Conservation (phyloP, 2,797 vertebrate species). For the Hylomyscus alleni region DNA sequence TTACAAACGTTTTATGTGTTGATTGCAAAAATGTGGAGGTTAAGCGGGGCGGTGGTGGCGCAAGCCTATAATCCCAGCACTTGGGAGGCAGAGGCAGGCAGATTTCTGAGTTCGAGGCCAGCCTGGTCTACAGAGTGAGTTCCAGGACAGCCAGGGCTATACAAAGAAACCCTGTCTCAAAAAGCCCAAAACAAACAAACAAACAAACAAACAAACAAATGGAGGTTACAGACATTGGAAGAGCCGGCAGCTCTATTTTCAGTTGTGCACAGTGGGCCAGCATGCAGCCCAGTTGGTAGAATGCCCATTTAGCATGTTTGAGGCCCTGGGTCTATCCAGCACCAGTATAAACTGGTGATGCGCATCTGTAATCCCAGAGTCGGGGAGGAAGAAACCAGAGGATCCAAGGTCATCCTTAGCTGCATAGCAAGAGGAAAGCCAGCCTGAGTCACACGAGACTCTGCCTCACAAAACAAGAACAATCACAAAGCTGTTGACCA, state of each 20-base stretch:
- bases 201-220: too few species aligned
- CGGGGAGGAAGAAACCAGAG: not conserved
- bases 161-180: too few species aligned
- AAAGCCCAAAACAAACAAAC: too few species aligned
- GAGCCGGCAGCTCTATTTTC: not conserved
- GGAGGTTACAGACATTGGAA: not conserved
- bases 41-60: too few species aligned
- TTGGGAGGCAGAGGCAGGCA: too few species aligned
- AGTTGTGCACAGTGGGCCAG: accelerated
- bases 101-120: too few species aligned
- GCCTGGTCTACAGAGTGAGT: too few species aligned
- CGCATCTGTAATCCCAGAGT: not conserved
- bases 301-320: not conserved
- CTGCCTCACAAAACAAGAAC: not conserved
- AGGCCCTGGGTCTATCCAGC: not conserved
- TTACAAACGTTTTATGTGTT: not conserved
- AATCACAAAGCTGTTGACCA: not conserved
- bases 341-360: too few species aligned
- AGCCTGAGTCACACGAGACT: not conserved
- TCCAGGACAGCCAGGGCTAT: too few species aligned
- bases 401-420: not conserved
- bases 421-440: not conserved
- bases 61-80: too few species aligned
- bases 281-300: not conserved
- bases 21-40: not conserved